These are phyloP conservation scores for Bubalus kerabau DNA, from an alignment of 2,113 vertebrate genomes.

Conservation along the genomic window DNA sequence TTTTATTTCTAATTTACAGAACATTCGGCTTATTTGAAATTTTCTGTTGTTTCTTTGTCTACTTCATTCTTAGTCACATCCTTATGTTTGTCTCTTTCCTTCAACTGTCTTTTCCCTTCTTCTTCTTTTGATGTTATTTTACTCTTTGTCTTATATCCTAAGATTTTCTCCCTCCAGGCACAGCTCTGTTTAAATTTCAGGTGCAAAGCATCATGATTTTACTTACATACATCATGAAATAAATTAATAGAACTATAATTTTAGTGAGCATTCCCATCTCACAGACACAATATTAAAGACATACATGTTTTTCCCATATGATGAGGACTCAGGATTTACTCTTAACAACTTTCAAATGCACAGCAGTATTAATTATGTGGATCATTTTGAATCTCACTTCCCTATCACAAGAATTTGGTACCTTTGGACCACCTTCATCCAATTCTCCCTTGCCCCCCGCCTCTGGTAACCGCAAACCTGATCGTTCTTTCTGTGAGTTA, in stretches of 20 bases:
- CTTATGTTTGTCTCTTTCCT: not conserved
- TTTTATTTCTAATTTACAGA: not conserved
- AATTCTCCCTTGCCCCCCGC: not conserved
- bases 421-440: not conserved
- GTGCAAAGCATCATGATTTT: not conserved
- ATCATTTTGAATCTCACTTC: not conserved
- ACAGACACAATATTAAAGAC: not conserved
- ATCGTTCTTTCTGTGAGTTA: rapidly evolving
- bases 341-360: not conserved
- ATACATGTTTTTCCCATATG: not conserved
- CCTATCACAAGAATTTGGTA: rapidly evolving
- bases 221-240: not conserved
- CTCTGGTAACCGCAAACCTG: not conserved
- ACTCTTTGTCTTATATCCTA: not conserved
- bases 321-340: not conserved
- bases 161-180: not conserved
- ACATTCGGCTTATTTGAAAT: no score
- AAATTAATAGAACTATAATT: not conserved
- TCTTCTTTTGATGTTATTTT: not conserved
- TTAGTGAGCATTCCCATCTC: not conserved
- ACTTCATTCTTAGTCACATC: not conserved
- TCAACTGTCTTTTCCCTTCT: not conserved
- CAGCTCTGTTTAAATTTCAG: not conserved
- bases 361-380: rapidly evolving
- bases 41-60: not conserved